phyloP scores from a whole-genome alignment of 2,113 vertebrate genomes.

The Menura novaehollandiae region DNA sequence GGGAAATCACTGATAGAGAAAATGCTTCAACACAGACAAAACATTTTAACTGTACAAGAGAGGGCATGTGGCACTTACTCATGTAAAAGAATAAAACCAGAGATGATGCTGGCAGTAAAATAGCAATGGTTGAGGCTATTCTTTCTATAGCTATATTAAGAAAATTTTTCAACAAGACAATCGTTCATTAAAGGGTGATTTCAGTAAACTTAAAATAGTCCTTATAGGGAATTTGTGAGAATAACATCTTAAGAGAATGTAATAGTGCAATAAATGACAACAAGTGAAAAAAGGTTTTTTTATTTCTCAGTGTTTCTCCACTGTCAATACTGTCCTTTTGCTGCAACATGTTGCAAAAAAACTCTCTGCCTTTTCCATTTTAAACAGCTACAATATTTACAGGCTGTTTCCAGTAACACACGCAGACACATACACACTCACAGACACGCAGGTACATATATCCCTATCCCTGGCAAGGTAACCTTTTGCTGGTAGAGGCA shows the following conservation, averaged over 20 bases:
- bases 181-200: not conserved
- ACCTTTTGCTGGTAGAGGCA: slow-evolving; percentile 74
- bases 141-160: not conserved
- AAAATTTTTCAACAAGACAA: not conserved
- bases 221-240: not conserved
- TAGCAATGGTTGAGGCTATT: not conserved
- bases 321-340: slow-evolving; percentile 75
- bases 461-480: slow-evolving; percentile 67
- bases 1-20: not conserved
- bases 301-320: slow-evolving; percentile 79
- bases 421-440: slow-evolving; percentile 64
- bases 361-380: slow-evolving; percentile 71
- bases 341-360: slow-evolving; percentile 73
- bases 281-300: slow-evolving; percentile 66
- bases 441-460: slow-evolving; percentile 62
- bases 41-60: not conserved
- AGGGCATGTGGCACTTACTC: not conserved
- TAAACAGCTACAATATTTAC: slow-evolving; percentile 80
- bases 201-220: not conserved
- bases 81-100: not conserved
- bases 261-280: slow-evolving; percentile 64
- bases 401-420: slow-evolving; percentile 70
- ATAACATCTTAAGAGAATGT: not conserved
- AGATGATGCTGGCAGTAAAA: not conserved
- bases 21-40: not conserved